Base-by-base conservation (phyloP, 1,140 invertebrate genomes). In the Anastrepha ludens region DNA sequence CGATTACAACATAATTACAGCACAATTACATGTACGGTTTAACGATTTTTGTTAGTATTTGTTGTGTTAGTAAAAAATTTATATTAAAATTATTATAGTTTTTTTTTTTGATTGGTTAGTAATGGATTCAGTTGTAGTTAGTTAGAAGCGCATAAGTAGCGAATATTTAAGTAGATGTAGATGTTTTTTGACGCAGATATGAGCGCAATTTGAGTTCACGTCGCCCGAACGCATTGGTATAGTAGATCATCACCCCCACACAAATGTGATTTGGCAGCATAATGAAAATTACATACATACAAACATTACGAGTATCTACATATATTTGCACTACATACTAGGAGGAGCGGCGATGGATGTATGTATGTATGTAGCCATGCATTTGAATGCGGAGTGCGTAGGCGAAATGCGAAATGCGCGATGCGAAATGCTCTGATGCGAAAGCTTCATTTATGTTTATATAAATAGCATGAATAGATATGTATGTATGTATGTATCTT, bases 211-310 rank as follows among this genome's bases (percentile, higher is more conserved):
- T 47, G 13, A 47, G 13, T 47, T 74, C 70, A 74, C 70, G 70
- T 74, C 44, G 41, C 13, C 11, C 44, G n/a, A 62, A 62, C n/a
- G 41, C 17, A 74, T 81, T 81, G 17, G 50, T 55, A 29, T 29
- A 55, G 74, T 81, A 50, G 50, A 47, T n/a, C 67, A 2, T 11
- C n/a, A 74, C 70, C 70, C 15, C 47, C 44, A 70, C 15, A 55
- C 47, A 55, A 81, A 81, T 81, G 74, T 58, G 58, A 50, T 81
- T 67, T 87, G 59, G 88, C 81, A 87, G 86, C 86, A 85, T 64
- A 55, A 74, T 88, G 55, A 85, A 58, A 78, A 74, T 88, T 86
- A 70, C 62, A 88, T 67, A 87, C 87, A 87, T 58, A 87, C 85
- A 86, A 86, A 86, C 85, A 86, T 86, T 60, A 59, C 60, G 85